A percentile compares a stretch with the other conserved stretches of the same genome.
These are phyloP conservation scores for Lasiurus borealis DNA, from an alignment of 2,113 vertebrate species.

Conservation along the genomic window DNA sequence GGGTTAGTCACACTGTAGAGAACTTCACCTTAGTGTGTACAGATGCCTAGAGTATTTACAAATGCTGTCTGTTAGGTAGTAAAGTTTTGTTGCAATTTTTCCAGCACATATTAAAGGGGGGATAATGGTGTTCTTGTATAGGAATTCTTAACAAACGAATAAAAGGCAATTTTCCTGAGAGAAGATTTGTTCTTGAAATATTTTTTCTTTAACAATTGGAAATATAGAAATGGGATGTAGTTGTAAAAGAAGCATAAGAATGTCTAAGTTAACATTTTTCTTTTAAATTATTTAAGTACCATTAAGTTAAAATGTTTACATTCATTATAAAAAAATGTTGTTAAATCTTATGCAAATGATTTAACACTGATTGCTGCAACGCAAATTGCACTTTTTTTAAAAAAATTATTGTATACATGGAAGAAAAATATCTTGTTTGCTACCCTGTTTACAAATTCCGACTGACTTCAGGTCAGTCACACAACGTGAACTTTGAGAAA, in stretches of 20 bases:
- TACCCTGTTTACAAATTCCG: slow-evolving; percentile 96
- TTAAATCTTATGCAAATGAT: slow-evolving; percentile 94
- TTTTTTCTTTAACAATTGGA: slow-evolving; percentile 83
- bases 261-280: slow-evolving; percentile 89
- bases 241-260: slow-evolving; percentile 85
- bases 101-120: slow-evolving; percentile 85
- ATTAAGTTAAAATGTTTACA: slow-evolving; percentile 93
- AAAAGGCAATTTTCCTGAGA: slow-evolving; percentile 91
- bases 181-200: slow-evolving; percentile 94
- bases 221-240: slow-evolving; percentile 85
- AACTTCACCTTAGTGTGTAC: slow-evolving; percentile 85
- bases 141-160: slow-evolving; percentile 87
- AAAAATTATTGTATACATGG: slow-evolving; percentile 90
- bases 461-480: slow-evolving; percentile 84
- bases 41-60: slow-evolving; percentile 89
- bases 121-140: slow-evolving; percentile 87
- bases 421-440: slow-evolving; percentile 91
- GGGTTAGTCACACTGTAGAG: slow-evolving; percentile 87
- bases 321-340: slow-evolving; percentile 91
- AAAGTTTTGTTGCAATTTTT: slow-evolving; percentile 86
- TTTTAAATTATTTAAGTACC: slow-evolving; percentile 95
- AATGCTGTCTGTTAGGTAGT: slow-evolving; percentile 91
- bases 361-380: slow-evolving; percentile 94
- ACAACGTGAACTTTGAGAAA: slow-evolving; percentile 89
- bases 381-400: slow-evolving; percentile 92